Evolutionary conservation across 2,888 invertebrate species (phyloP).

Genomic region (Lepidochrysops patricia): DNA sequence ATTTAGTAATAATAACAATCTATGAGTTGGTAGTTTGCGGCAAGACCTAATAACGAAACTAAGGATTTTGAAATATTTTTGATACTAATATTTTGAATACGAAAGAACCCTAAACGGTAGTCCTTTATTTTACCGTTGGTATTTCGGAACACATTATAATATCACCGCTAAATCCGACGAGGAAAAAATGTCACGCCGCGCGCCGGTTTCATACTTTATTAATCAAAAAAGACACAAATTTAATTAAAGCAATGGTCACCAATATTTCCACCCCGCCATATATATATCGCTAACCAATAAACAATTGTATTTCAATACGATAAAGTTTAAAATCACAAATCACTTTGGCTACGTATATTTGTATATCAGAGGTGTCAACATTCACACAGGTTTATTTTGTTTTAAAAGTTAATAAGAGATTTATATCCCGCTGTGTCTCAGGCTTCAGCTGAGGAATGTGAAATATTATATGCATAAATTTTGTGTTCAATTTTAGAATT

Average conservation of each 20-base stretch:
- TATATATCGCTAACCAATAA: neutral
- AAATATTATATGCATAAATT: neutral
- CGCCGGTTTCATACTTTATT: constrained; percentile 34
- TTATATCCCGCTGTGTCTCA: constrained; percentile 41
- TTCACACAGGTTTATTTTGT: constrained; percentile 36
- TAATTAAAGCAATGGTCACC: constrained; percentile 40
- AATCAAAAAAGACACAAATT: constrained; percentile 51
- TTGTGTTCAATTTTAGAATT: constrained; percentile 1
- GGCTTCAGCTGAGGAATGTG: constrained; percentile 18
- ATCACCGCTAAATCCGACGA: constrained; percentile 4
- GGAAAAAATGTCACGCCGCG: constrained; percentile 39
- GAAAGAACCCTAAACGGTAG: neutral
- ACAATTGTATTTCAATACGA: neutral
- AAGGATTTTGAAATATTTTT: neutral
- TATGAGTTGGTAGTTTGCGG: neutral
- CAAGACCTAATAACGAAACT: too few species aligned
- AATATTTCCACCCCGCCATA: constrained; percentile 16
- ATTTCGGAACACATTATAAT: neutral
- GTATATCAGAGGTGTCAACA: constrained; percentile 37
- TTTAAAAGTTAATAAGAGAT: constrained; percentile 40
- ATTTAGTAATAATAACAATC: neutral
- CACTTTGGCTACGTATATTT: constrained; percentile 12
- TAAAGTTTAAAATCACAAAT: constrained; percentile 21
- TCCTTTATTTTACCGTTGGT: neutral
- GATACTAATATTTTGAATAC: neutral